phyloP scores from a whole-genome alignment of 1,140 invertebrate genomes.

The Meteorus sp. region DNA sequence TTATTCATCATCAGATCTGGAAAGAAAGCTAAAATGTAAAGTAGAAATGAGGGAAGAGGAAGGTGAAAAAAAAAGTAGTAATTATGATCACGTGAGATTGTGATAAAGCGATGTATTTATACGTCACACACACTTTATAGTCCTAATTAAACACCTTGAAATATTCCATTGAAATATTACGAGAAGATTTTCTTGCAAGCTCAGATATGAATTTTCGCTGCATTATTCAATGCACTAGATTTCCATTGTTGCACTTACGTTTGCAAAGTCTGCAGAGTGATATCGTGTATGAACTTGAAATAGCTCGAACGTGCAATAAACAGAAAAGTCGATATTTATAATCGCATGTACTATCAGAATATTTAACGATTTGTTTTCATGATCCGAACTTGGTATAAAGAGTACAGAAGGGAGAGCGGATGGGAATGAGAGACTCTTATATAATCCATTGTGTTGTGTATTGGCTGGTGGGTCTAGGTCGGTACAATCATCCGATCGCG shows the following conservation, averaged over 20 bases:
- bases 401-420: neutral
- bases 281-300: neutral
- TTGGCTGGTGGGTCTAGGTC: constrained; percentile 19
- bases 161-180: neutral
- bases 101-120: constrained; percentile 24
- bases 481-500: constrained; percentile 21
- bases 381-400: neutral
- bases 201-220: neutral
- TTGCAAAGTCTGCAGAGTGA: too few species aligned
- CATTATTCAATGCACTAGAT: too few species aligned
- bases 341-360: constrained; percentile 10
- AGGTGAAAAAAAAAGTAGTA: neutral
- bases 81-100: constrained; percentile 26
- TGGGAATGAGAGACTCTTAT: constrained; percentile 8
- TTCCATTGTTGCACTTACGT: too few species aligned
- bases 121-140: constrained; percentile 14
- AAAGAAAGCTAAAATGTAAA: too few species aligned
- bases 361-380: constrained; percentile 25
- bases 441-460: constrained; percentile 28
- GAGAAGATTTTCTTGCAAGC: neutral
- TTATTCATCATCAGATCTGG: too few species aligned
- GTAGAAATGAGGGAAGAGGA: too few species aligned
- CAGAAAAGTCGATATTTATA: constrained; percentile 6
- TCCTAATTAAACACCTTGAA: constrained; percentile 24
- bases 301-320: neutral